These are phyloP conservation scores for Morpho achilles DNA, from an alignment of 2,888 invertebrate genomes.

Conservation along the genomic window DNA sequence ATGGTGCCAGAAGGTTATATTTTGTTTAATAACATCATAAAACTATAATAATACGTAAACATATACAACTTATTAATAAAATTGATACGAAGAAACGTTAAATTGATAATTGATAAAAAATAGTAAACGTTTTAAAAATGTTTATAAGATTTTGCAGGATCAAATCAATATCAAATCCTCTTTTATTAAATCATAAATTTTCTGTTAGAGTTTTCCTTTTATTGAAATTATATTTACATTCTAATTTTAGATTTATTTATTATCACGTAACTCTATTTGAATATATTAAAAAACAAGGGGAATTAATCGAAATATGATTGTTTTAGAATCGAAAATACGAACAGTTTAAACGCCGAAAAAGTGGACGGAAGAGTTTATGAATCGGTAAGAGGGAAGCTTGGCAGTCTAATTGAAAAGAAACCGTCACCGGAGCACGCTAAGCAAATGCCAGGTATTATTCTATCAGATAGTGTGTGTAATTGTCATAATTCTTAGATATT, in stretches of 20 bases:
- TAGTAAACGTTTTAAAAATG: too few relatives aligned
- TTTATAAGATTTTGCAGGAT: too few relatives aligned
- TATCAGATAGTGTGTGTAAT: background rate
- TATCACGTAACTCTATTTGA: background rate
- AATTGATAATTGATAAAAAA: too few relatives aligned
- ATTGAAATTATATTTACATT: too few relatives aligned
- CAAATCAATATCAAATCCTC: too few relatives aligned
- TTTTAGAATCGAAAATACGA: slow-evolving; percentile 43
- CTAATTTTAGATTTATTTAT: too few relatives aligned
- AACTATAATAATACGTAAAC: too few relatives aligned
- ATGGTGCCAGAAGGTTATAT: slow-evolving; percentile 48
- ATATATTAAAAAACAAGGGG: background rate
- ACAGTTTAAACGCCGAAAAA: slow-evolving; percentile 36
- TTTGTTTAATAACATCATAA: too few relatives aligned
- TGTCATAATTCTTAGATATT: background rate
- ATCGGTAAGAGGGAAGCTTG: slow-evolving; percentile 44
- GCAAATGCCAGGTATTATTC: slow-evolving; percentile 42
- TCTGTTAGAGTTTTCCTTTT: too few relatives aligned
- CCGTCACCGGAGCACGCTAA: slow-evolving; percentile 37
- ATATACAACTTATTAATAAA: too few relatives aligned
- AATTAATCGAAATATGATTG: background rate
- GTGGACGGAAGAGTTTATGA: slow-evolving; percentile 47
- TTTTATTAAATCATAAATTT: too few relatives aligned
- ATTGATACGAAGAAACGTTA: too few relatives aligned
- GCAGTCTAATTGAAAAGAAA: slow-evolving; percentile 35